These are phyloP conservation scores for Notodonta ziczac DNA, from an alignment of 2,888 invertebrate genomes.

Conservation along the genomic window DNA sequence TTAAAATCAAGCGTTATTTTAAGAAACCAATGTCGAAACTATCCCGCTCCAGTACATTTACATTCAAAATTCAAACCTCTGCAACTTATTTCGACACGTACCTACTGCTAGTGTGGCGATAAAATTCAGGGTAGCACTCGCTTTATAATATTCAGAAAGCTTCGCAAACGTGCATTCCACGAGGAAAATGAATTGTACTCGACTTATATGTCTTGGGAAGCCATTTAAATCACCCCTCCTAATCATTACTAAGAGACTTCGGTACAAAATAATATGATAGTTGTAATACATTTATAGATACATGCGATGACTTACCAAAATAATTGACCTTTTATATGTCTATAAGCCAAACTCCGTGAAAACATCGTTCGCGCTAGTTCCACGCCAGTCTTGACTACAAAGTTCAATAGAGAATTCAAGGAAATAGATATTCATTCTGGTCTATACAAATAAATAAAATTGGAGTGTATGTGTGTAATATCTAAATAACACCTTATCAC, in stretches of 20 bases:
- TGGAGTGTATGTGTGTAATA: too few species aligned
- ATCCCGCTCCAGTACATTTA: neutral
- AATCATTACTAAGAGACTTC: constrained; percentile 63
- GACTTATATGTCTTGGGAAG: constrained; percentile 35
- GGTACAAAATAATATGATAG: constrained; percentile 54
- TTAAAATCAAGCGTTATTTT: neutral
- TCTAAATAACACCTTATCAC: too few species aligned
- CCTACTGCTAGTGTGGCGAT: neutral
- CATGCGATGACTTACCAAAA: neutral
- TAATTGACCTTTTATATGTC: too few species aligned
- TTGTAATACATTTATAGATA: constrained; percentile 47
- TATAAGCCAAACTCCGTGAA: too few species aligned
- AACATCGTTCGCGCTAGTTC: too few species aligned
- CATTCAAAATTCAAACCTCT: neutral
- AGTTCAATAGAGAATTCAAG: too few species aligned
- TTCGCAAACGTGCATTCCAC: constrained; percentile 19
- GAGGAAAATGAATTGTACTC: too few species aligned
- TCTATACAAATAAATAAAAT: too few species aligned
- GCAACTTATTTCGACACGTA: neutral
- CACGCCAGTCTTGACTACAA: too few species aligned
- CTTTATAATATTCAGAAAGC: constrained; percentile 5
- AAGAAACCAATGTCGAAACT: neutral
- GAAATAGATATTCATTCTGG: too few species aligned
- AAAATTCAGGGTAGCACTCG: constrained; percentile 1
- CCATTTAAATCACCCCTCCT: constrained; percentile 50